These are phyloP conservation scores for Eidolon helvum DNA, from an alignment of 2,113 vertebrate genomes.

Conservation along the genomic window DNA sequence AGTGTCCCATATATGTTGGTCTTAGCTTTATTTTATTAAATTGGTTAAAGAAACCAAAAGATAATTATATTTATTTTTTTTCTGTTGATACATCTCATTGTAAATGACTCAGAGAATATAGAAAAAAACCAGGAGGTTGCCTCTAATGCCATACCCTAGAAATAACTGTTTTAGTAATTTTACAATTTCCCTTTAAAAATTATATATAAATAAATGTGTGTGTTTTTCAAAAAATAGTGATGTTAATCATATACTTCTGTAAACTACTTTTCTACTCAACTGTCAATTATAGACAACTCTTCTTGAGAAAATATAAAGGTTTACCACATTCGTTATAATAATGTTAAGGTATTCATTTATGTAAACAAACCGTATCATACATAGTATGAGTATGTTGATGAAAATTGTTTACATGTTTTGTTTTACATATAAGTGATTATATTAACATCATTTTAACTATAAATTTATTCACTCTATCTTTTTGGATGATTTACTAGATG, in stretches of 20 bases:
- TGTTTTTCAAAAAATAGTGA: background rate
- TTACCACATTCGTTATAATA: background rate
- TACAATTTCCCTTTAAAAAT: background rate
- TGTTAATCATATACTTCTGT: background rate
- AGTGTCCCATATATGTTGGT: background rate
- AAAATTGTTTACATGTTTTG: background rate
- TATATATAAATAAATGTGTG: background rate
- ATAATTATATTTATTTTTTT: background rate
- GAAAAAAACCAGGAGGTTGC: background rate
- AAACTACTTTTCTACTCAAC: background rate
- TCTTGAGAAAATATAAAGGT: background rate
- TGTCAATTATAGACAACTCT: background rate
- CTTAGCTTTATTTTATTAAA: background rate
- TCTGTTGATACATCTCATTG: background rate
- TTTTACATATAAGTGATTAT: background rate
- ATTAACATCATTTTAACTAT: background rate
- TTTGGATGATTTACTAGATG: background rate
- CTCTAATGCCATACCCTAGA: background rate
- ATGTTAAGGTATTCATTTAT: background rate
- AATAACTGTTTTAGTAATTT: background rate
- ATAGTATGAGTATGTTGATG: background rate
- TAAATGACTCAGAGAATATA: background rate
- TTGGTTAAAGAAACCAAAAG: background rate
- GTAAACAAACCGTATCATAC: background rate
- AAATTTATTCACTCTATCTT: background rate